Conservation (phyloP, 2,113 vertebrate species). For the Albula goreensis region DNA sequence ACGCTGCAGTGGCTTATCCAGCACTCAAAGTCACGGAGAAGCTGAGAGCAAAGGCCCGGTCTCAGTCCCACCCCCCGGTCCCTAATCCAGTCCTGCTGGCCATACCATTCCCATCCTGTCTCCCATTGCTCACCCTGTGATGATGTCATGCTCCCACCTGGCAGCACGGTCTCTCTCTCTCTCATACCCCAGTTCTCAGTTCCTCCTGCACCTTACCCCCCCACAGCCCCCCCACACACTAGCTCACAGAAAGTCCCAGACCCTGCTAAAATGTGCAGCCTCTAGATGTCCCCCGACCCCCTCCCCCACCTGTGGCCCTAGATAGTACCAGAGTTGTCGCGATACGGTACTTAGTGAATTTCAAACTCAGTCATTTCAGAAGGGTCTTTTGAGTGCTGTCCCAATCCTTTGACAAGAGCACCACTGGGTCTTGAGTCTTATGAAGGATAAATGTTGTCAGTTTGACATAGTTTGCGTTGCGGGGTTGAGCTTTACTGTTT, state of each 20-base stretch:
- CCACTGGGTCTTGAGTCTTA: too few species aligned
- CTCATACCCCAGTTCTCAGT: not conserved
- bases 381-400: not conserved
- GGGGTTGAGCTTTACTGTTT: not conserved
- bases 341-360: slow-evolving; percentile 45
- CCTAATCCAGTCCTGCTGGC: slow-evolving; percentile 50
- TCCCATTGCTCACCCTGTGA: slow-evolving; percentile 44
- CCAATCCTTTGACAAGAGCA: too few species aligned
- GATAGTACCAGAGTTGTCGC: slow-evolving; percentile 72
- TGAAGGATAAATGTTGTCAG: too few species aligned
- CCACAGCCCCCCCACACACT: slow-evolving; percentile 1
- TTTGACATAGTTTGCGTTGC: too few species aligned
- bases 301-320: slow-evolving; percentile 22
- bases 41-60: slow-evolving; percentile 59
- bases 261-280: slow-evolving; percentile 48
- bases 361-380: slow-evolving; percentile 12
- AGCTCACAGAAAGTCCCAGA: slow-evolving; percentile 47
- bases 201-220: not conserved
- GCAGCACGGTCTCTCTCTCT: slow-evolving; percentile 40
- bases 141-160: slow-evolving; percentile 45
- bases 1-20: slow-evolving; percentile 87
- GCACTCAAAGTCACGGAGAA: slow-evolving; percentile 82
- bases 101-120: slow-evolving; percentile 28
- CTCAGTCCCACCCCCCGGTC: not conserved
- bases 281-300: slow-evolving; percentile 29